Evolutionary conservation across 2,113 vertebrate species (phyloP).

Genomic region (Cheirogaleus medius): DNA sequence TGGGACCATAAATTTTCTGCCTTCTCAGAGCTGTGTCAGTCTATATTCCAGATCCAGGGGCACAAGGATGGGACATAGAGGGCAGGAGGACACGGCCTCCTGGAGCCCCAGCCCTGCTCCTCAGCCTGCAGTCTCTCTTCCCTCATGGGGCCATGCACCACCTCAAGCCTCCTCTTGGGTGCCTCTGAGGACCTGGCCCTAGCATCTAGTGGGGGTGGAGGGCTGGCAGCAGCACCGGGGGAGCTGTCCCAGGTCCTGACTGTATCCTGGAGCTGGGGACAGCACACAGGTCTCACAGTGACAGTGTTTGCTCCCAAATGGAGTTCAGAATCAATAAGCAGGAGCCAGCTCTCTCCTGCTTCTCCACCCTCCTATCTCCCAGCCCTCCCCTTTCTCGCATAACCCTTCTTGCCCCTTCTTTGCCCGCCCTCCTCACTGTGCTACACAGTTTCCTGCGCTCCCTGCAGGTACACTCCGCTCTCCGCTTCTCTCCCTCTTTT

Average conservation of each 20-base stretch:
- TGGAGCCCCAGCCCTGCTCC: neutral
- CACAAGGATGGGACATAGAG: neutral
- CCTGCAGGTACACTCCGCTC: neutral
- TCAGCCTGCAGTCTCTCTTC: neutral
- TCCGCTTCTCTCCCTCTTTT: too few species aligned
- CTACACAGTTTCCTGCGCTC: neutral
- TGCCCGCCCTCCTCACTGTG: neutral
- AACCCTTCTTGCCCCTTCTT: neutral
- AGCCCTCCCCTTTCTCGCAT: neutral
- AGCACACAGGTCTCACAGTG: neutral
- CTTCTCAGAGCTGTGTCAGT: conserved; percentile 62
- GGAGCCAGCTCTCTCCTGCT: neutral
- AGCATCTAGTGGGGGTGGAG: neutral
- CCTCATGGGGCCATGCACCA: neutral
- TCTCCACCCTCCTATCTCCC: neutral
- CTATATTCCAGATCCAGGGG: conserved; percentile 23
- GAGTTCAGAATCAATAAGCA: neutral
- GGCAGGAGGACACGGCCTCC: neutral
- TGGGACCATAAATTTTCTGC: conserved; percentile 70
- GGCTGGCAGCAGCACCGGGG: accelerated
- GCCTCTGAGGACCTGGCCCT: neutral
- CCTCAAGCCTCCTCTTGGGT: neutral
- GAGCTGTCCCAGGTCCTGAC: conserved; percentile 28
- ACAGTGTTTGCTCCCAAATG: neutral
- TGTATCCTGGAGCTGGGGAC: neutral